Evolutionary conservation across 2,113 vertebrate genomes (phyloP), one percentile per base, ranked within the genome.

Genomic region (Salminus brasiliensis): DNA sequence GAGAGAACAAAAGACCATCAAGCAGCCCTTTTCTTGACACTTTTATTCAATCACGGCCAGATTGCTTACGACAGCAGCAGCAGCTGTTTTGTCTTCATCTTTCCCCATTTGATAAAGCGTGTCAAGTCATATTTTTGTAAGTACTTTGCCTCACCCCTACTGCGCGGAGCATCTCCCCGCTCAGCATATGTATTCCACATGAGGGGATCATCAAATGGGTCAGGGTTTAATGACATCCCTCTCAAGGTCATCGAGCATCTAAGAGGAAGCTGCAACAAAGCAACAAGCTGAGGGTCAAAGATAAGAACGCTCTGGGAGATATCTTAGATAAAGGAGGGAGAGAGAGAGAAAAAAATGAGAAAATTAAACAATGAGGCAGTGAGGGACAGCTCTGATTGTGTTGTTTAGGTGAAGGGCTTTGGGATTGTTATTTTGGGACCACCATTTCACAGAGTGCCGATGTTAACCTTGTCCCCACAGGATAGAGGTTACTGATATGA

Each of bases 31-130:
- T 98, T 98, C 97, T 95, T 99, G 98, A 99, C 98, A 99, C 96
- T 99, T 99, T 99, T 98, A 99, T 98, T 99, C 97, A 99, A 99
- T 99, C 98, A 98, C 96, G 93, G 94, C 95, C 96, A 98, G 97
- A 99, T 99, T 99, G 97, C 96, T 99, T 98, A 98, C 96, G 97
- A 99, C 98, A 99, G 97, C 97, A 98, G 95, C 97, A 96, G 97
- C 98, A 98, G 96, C 97, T 99, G 98, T 98, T 99, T 98, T 96
- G 97, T 99, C 98, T 99, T 99, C 97, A 98, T 98, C 97, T 98
- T 97, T 97, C 96, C 97, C 97, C 96, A 97, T 99, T 98, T 99
- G 97, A 99, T 99, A 99, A 99, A 98, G 97, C 95, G 95, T 96
- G 98, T 99, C 98, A 98, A 98, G 97, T 99, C 95, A 97, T 97